phyloP scores from a whole-genome alignment of 2,888 invertebrate genomes.

The Lottia scabra region DNA sequence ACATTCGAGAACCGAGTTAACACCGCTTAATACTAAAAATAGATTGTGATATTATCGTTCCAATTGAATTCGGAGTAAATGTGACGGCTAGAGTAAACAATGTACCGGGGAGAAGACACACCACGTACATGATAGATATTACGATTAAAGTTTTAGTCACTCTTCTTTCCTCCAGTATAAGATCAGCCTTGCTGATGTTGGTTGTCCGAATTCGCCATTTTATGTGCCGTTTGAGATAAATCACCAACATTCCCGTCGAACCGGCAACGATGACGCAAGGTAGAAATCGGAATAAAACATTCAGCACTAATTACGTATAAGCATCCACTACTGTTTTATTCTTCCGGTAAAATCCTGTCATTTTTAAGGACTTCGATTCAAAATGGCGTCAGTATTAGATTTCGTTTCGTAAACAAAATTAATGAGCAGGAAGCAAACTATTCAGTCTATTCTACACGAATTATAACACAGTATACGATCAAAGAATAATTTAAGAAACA shows the following conservation, averaged over 20 bases:
- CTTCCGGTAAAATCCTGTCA: background rate
- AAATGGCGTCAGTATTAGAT: background rate
- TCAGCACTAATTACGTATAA: background rate
- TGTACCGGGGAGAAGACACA: conserved; percentile 10
- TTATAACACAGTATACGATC: too few species aligned
- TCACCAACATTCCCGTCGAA: background rate
- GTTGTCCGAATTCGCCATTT: conserved; percentile 2
- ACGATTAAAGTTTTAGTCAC: conserved; percentile 9
- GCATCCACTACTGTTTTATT: background rate
- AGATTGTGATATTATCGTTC: conserved; percentile 5
- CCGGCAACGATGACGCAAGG: background rate
- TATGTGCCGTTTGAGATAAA: background rate
- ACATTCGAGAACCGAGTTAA: conserved; percentile 7
- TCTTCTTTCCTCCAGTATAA: conserved; percentile 1
- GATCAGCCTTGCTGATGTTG: background rate
- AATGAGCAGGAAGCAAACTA: background rate
- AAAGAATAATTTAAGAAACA: too few species aligned
- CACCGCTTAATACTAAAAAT: conserved; percentile 1
- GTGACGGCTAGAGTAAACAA: conserved; percentile 9
- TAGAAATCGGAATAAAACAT: background rate
- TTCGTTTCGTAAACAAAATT: background rate
- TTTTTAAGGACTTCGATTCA: background rate
- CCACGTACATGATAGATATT: conserved; percentile 10
- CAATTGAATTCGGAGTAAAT: conserved; percentile 4
- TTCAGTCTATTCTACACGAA: too few species aligned